Percentiles rank a stretch among this genome's conserved stretches.
Conservation (phyloP, 2,797 vertebrate species). For the Microchirus variegatus region DNA sequence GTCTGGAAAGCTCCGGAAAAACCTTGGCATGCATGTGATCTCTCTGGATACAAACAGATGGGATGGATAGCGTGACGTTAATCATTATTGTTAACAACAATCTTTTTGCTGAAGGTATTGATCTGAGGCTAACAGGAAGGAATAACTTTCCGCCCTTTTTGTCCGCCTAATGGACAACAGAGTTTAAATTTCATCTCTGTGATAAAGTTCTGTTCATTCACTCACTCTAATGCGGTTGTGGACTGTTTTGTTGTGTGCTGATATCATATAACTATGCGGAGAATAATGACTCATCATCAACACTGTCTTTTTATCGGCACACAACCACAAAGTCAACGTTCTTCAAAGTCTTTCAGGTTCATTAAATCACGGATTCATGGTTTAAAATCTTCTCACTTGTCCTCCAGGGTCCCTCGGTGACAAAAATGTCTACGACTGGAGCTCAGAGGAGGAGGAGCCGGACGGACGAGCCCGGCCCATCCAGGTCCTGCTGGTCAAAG, state of each 20-base stretch:
- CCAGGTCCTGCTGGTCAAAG: constrained; percentile 95
- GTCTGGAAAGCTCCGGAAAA: constrained; percentile 48
- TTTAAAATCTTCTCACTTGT: not conserved
- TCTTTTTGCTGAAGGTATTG: constrained; percentile 33
- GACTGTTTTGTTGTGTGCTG: not conserved
- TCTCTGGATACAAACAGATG: constrained; percentile 45
- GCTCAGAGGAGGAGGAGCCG: constrained; percentile 94
- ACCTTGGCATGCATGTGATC: constrained; percentile 37
- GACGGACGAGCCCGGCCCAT: constrained; percentile 91
- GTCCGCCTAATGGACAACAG: constrained; percentile 36
- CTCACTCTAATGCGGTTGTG: not conserved
- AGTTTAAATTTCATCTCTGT: constrained; percentile 1
- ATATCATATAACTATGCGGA: too few relatives aligned
- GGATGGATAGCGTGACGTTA: constrained; percentile 24
- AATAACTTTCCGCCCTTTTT: constrained; percentile 35
- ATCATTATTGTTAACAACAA: constrained; percentile 43
- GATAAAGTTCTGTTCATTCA: not conserved
- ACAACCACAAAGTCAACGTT: rapidly evolving
- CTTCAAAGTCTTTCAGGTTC: too few relatives aligned
- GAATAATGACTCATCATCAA: too few relatives aligned
- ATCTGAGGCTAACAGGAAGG: constrained; percentile 39
- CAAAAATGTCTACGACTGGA: constrained; percentile 91
- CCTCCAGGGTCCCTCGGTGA: constrained; percentile 90
- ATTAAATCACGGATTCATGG: too few relatives aligned
- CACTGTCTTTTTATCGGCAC: not conserved